A percentile compares a stretch with the other conserved stretches of the same genome.
Evolutionary conservation across 1,140 invertebrate genomes (phyloP).

Genomic region (Ptiloglossa arizonensis): DNA sequence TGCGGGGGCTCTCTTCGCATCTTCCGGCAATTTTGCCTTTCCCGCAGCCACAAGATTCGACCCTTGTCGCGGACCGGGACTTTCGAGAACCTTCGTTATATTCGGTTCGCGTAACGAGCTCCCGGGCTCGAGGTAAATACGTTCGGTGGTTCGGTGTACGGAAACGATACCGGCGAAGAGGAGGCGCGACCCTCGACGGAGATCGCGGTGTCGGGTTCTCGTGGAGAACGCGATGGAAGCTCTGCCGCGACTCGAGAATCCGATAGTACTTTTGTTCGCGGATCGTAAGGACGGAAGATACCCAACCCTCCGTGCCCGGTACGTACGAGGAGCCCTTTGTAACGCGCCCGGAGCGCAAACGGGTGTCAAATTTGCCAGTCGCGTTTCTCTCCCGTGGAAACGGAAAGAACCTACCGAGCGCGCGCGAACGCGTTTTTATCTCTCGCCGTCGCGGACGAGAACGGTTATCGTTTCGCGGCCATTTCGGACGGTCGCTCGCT

Average conservation of each 20-base stretch:
- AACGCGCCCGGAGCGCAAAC: no score
- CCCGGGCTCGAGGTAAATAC: background rate
- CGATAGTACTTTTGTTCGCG: background rate
- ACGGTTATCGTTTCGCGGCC: no score
- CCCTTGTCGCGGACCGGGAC: background rate
- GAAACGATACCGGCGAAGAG: slow-evolving; percentile 12
- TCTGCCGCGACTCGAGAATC: no score
- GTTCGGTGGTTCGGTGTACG: background rate
- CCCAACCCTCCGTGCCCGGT: no score
- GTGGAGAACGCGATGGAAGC: background rate
- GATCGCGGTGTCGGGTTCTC: no score
- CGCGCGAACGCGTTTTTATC: no score
- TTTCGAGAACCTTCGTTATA: slow-evolving; percentile 36
- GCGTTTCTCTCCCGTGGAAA: no score
- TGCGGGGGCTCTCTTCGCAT: background rate
- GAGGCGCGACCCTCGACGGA: background rate
- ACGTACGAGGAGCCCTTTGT: no score
- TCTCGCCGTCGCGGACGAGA: no score
- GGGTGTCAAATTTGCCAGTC: no score
- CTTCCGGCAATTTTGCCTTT: slow-evolving; percentile 32
- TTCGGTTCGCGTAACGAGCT: slow-evolving; percentile 18
- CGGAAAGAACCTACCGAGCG: no score
- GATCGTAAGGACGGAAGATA: background rate
- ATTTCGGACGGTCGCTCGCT: no score
- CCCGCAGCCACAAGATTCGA: slow-evolving; percentile 4